Conservation (phyloP, 1,140 invertebrate species). For the Tetraneura akinire region DNA sequence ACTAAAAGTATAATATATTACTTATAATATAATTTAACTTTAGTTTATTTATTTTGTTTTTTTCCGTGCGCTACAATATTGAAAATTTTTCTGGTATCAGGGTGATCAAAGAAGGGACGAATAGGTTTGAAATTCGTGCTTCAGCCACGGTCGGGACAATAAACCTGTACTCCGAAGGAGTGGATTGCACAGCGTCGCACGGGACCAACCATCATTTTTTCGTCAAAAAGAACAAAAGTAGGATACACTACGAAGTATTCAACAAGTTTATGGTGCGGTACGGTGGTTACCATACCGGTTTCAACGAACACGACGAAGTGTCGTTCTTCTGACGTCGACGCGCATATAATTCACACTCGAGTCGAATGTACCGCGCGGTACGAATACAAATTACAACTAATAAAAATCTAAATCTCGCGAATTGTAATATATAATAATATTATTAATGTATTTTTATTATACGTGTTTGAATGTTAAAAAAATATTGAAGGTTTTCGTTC, state of each 20-base stretch:
- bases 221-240: slow-evolving; percentile 22
- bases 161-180: not conserved
- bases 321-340: slow-evolving; percentile 13
- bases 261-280: slow-evolving; percentile 41
- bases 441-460: no score
- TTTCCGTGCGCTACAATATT: no score
- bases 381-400: no score
- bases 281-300: slow-evolving; percentile 38
- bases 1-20: no score
- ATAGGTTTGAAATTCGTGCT: not conserved
- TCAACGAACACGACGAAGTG: slow-evolving; percentile 29
- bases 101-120: not conserved
- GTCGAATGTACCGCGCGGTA: no score
- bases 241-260: slow-evolving; percentile 10
- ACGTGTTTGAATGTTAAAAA: no score
- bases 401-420: no score
- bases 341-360: no score
- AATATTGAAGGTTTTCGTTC: no score
- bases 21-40: no score
- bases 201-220: slow-evolving; percentile 31
- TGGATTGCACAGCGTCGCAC: slow-evolving; percentile 32
- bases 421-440: no score
- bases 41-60: no score
- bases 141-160: slow-evolving; percentile 20
- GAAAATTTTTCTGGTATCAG: not conserved